Base-by-base conservation (phyloP, 2,888 invertebrate species). In the Heliconius ethilla region DNA sequence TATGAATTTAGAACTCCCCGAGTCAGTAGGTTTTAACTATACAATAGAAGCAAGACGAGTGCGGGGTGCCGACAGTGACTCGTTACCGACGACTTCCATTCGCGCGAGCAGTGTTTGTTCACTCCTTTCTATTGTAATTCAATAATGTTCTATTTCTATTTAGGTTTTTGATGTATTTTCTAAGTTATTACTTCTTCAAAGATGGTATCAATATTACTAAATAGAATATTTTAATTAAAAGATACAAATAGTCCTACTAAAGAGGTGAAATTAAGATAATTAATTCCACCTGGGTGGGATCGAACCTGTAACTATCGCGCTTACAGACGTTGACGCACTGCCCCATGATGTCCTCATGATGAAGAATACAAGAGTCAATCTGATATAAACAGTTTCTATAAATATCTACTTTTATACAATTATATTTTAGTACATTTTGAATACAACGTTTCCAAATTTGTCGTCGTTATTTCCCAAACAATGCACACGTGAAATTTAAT, bases 71-170 rank as follows among this genome's bases (percentile, higher is more conserved):
- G 85, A 66, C 66, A 29, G 27, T 63, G 13, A 86, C 87, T 89
- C 89, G 89, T 89, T 89, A 89, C 86, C 84, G 82, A 82, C 79
- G 70, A 75, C 82, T 87, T 86, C 84, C 85, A 85, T 85, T 86
- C 85, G 80, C 85, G 80, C 62, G 66, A 40, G 84, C 80, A 78
- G 81, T 83, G 83, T 83, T 85, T 83, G 81, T 75, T 63, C 80
- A 78, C 79, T 78, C 76, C 62, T 72, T 72, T 66, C 66, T 73
- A 45, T 77, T 33, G 76, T 70, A 51, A 76, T 72, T 40, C 66
- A 62, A n/a, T 76, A 73, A 55, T 65, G 59, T 40, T 45, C 37
- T 73, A 67, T 67, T 77, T 73, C 29, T 51, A 51, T 65, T 27
- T 63, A 73, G n/a, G n/a, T 73, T 29, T 25, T 29, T 59, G 22